Percentiles rank a stretch among this genome's conserved stretches.
phyloP scores from a whole-genome alignment of 2,888 invertebrate genomes.

The Trachelus stipa region DNA sequence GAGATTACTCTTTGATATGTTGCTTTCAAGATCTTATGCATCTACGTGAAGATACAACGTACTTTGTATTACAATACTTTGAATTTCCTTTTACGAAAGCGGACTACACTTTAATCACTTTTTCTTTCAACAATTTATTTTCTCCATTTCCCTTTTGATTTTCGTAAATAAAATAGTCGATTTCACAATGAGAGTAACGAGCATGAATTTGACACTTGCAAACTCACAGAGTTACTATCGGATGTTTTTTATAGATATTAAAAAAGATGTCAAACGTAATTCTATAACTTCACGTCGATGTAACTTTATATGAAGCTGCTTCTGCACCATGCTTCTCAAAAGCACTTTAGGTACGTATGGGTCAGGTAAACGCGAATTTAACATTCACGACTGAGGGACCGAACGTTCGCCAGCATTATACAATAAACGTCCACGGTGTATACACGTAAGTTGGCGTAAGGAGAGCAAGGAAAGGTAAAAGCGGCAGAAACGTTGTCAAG shows the following conservation, averaged over 20 bases:
- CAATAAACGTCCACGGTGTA: not conserved
- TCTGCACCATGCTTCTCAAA: too few relatives aligned
- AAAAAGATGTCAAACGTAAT: not conserved
- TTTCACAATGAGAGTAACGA: not conserved
- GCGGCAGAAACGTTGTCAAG: not conserved
- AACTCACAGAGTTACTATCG: not conserved
- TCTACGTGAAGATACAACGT: not conserved
- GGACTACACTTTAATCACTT: not conserved
- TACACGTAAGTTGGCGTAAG: not conserved
- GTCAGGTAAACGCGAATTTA: not conserved
- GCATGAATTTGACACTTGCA: not conserved
- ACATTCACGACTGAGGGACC: not conserved
- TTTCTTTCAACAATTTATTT: not conserved
- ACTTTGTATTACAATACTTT: not conserved
- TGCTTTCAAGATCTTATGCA: not conserved
- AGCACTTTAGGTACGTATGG: not conserved
- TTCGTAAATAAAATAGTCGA: not conserved
- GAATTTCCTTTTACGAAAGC: not conserved
- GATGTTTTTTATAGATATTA: not conserved
- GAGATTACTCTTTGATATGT: not conserved
- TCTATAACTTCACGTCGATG: not conserved
- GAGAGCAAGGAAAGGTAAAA: not conserved
- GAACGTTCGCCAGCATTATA: not conserved
- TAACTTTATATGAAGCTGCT: too few relatives aligned
- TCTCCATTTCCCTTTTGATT: not conserved